Base-by-base conservation (phyloP, 2,888 invertebrate species). In the Ashinkailepas kermadecensis region DNA sequence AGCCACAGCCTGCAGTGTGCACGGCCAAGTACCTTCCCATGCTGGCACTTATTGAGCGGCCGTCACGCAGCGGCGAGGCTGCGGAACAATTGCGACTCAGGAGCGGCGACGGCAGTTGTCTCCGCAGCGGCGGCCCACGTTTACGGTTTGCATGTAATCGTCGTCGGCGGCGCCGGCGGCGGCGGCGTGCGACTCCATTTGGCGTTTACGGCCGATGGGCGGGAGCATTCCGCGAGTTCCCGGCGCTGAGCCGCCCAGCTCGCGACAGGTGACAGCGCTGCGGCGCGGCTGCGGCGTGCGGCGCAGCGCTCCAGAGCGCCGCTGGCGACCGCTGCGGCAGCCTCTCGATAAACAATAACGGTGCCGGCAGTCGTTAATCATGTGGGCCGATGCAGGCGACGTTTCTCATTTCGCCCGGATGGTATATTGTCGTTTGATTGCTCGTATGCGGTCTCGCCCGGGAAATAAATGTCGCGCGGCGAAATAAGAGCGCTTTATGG, bases 391-490 rank as follows among this genome's bases (percentile, higher is more conserved):
- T 74, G 74, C 54, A 39, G 74, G 13, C 74, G 74, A 74, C 74
- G 54, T 39, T 74, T 74, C 74, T 74, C 74, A 74, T 74, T 74
- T 74, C 74, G 54, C 8, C 54, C 18, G 74, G 74, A 54, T 21
- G 74, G 74, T 74, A 74, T 74, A 74, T 21, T 39, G 74, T 74
- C 74, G 74, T 74, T 74, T 74, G 74, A 74, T 74, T 74, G 74
- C 74, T 54, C 74, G 74, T 74, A 74, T 74, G 74, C 74, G 74
- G 74, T 74, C 74, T 39, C 74, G 74, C 15, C 74, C 8, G 21
- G 74, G 15, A 54, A 74, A 74, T 74, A 74, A 74, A 74, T 54
- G 74, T 74, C 74, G 74, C 74, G 74, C 74, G 39, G 74, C 74
- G 74, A 74, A 74, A 74, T 74, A 39, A 74, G 74, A 39, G 23